Evolutionary conservation across 1,140 invertebrate genomes (phyloP).

Genomic region (Scaptomyza hsui): DNA sequence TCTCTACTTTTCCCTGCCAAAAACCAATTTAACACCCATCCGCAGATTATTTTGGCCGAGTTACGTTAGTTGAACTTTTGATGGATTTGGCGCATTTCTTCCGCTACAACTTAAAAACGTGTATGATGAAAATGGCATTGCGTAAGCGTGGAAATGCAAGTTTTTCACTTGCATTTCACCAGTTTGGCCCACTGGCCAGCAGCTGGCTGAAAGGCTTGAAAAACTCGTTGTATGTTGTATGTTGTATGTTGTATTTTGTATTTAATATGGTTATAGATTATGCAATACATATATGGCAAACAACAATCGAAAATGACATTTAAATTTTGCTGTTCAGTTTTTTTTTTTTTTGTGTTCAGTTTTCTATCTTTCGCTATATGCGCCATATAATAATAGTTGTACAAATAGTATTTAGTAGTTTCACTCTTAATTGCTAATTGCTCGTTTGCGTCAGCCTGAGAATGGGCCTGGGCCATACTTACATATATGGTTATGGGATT

Average conservation of each 20-base stretch:
- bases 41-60: background rate
- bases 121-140: slow-evolving; percentile 20
- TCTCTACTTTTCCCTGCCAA: background rate
- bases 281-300: slow-evolving; percentile 22
- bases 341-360: background rate
- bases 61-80: slow-evolving; percentile 9
- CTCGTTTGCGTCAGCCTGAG: slow-evolving; percentile 66
- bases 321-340: slow-evolving; percentile 27
- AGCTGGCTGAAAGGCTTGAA: background rate
- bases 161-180: slow-evolving; percentile 26
- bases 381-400: background rate
- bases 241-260: background rate
- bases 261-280: slow-evolving; percentile 11
- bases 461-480: background rate
- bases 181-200: slow-evolving; percentile 34
- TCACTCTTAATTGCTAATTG: slow-evolving; percentile 79
- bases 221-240: slow-evolving; percentile 26
- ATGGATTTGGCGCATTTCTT: slow-evolving; percentile 1
- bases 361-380: background rate
- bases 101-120: slow-evolving; percentile 1
- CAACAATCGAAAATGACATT: slow-evolving; percentile 35
- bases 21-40: background rate
- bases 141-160: slow-evolving; percentile 35
- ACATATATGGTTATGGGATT: background rate
- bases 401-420: slow-evolving; percentile 18